Evolutionary conservation across 2,797 vertebrate genomes (phyloP).

Genomic region (Lindbergichthys nudifrons): DNA sequence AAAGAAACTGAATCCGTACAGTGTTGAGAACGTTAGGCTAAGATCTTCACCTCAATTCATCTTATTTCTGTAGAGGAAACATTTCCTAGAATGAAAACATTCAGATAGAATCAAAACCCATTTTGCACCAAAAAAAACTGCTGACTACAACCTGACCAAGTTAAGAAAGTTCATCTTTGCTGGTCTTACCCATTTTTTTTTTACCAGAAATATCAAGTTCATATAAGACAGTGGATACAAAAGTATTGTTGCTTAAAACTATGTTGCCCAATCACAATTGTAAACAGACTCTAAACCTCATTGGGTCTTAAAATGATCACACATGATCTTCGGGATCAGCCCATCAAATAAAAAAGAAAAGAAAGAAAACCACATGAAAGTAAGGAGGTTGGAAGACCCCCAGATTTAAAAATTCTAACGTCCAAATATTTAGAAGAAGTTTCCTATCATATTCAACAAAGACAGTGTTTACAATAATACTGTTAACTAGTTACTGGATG

Average conservation of each 20-base stretch:
- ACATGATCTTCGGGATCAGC: not conserved
- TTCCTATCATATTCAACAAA: not conserved
- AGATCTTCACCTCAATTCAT: not conserved
- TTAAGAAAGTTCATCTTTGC: not conserved
- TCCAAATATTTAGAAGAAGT: not conserved
- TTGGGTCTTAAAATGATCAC: not conserved
- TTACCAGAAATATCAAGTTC: not conserved
- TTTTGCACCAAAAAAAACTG: too few relatives aligned
- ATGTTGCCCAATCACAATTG: not conserved
- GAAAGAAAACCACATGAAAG: not conserved
- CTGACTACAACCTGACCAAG: not conserved
- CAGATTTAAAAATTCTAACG: too few relatives aligned
- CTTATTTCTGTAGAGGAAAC: not conserved
- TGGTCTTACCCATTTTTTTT: not conserved
- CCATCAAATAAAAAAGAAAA: not conserved
- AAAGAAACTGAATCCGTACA: not conserved
- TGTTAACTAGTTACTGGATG: not conserved
- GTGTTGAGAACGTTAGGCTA: not conserved
- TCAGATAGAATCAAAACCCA: not conserved
- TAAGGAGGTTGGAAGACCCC: too few relatives aligned
- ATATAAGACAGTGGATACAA: not conserved
- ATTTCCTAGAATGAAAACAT: not conserved
- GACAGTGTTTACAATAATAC: not conserved
- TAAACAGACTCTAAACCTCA: not conserved
- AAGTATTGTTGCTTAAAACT: not conserved